These are phyloP conservation scores for Andrena minutula DNA, from an alignment of 2,888 invertebrate genomes.

Conservation along the genomic window DNA sequence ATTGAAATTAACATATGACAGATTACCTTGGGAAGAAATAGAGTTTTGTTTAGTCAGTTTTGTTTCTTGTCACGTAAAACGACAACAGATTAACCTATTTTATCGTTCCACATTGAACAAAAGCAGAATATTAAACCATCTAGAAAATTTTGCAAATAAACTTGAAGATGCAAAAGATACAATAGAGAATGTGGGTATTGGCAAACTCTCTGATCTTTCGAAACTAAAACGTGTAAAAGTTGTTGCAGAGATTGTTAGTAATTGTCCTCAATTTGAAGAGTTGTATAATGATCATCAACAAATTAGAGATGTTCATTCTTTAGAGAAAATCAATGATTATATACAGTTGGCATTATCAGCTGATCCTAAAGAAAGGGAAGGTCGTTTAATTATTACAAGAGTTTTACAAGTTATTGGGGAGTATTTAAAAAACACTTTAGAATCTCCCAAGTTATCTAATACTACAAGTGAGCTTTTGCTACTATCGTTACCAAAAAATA, in stretches of 20 bases:
- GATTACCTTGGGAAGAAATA: conserved; percentile 74
- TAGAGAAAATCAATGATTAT: neutral
- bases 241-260: neutral
- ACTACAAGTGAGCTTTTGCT: neutral
- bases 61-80: conserved; percentile 28
- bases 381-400: conserved; percentile 59
- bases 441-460: conserved; percentile 59
- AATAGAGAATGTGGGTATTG: neutral
- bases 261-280: conserved; percentile 42
- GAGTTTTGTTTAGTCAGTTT: conserved; percentile 71
- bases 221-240: neutral
- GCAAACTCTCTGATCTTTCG: neutral
- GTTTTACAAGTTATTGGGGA: conserved; percentile 70
- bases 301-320: conserved; percentile 32
- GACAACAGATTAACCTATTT: conserved; percentile 7
- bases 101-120: conserved; percentile 1
- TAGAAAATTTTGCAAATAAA: conserved; percentile 25
- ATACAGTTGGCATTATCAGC: neutral
- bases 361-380: neutral
- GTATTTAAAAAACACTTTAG: conserved; percentile 69
- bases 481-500: neutral
- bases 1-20: conserved; percentile 67
- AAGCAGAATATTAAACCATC: conserved; percentile 46
- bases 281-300: conserved; percentile 65
- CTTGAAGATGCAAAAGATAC: neutral